A percentile compares a stretch with the other conserved stretches of the same genome.
Conservation (phyloP, 2,888 invertebrate species). For the Diarsia mendica region DNA sequence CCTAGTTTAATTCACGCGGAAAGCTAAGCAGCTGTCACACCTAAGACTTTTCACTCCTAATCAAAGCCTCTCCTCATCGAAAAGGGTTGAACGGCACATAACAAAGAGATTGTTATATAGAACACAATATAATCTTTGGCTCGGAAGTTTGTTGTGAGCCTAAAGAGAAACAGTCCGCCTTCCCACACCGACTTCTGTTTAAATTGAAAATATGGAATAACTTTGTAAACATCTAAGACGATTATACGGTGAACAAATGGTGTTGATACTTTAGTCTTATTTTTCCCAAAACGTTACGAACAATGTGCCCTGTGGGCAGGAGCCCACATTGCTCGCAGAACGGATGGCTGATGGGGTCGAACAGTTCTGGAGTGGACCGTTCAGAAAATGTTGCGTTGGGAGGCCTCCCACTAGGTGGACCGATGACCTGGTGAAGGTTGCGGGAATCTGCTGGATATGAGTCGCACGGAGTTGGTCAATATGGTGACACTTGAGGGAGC, state of each 20-base stretch:
- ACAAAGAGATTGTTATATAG: conserved; percentile 55
- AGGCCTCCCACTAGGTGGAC: too few species aligned
- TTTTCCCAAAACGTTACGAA: not conserved
- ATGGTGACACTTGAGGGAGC: too few species aligned
- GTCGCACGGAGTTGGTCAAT: too few species aligned
- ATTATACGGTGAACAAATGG: conserved; percentile 49
- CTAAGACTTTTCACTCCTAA: conserved; percentile 14
- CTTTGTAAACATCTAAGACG: conserved; percentile 87
- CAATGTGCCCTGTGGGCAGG: too few species aligned
- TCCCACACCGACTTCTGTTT: conserved; percentile 85
- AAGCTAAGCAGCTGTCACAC: conserved; percentile 47
- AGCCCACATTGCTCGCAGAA: too few species aligned
- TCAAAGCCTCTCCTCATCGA: conserved; percentile 25
- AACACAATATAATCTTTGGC: conserved; percentile 56
- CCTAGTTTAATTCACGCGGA: conserved; percentile 11
- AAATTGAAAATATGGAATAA: conserved; percentile 89
- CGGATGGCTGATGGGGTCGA: too few species aligned
- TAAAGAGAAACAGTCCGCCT: conserved; percentile 77
- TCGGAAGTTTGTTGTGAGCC: conserved; percentile 62
- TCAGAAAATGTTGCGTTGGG: too few species aligned
- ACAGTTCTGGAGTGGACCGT: too few species aligned
- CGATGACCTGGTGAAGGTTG: too few species aligned
- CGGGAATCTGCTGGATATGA: too few species aligned
- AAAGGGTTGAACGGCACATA: conserved; percentile 53
- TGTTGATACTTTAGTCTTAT: conserved; percentile 76